A percentile compares a stretch with the other conserved stretches of the same genome.
Conservation (phyloP, 30 jellyfish, hydroid and myxozoan species). For the Mastigias papua region DNA sequence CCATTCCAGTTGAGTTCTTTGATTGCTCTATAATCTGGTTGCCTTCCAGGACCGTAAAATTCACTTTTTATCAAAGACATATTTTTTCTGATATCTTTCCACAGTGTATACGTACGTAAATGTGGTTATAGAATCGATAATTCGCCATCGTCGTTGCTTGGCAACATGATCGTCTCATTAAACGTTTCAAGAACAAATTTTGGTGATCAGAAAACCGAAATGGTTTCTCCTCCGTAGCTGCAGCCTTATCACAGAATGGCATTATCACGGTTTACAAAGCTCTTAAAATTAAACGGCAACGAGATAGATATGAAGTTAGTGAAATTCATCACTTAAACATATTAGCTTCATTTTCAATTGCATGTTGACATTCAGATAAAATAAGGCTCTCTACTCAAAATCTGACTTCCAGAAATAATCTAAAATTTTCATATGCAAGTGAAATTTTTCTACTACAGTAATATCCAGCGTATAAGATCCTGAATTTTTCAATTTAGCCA, state of each 20-base stretch:
- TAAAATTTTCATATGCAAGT: no score
- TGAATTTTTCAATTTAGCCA: no score
- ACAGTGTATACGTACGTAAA: background rate
- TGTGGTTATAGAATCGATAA: constrained; percentile 1
- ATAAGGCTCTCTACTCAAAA: no score
- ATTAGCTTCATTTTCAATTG: no score
- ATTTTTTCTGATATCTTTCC: background rate
- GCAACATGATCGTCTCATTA: constrained; percentile 30
- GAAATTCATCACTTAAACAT: no score
- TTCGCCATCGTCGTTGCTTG: constrained; percentile 8
- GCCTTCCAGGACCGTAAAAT: constrained; percentile 17
- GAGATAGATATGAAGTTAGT: no score
- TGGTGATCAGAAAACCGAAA: background rate
- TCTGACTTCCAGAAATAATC: no score
- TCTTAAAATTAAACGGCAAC: background rate
- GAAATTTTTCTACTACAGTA: no score
- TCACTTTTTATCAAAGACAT: constrained; percentile 6
- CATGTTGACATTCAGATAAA: no score
- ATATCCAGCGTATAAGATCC: no score
- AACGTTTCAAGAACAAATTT: background rate
- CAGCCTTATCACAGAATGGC: background rate
- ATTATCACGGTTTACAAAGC: background rate
- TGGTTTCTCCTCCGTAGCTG: constrained; percentile 8
- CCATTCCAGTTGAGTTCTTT: constrained; percentile 6
- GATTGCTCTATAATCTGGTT: constrained; percentile 9